Evolutionary conservation across 2,888 invertebrate species (phyloP), one percentile per base, ranked within the genome.

Genomic region (Tubulanus polymorphus): DNA sequence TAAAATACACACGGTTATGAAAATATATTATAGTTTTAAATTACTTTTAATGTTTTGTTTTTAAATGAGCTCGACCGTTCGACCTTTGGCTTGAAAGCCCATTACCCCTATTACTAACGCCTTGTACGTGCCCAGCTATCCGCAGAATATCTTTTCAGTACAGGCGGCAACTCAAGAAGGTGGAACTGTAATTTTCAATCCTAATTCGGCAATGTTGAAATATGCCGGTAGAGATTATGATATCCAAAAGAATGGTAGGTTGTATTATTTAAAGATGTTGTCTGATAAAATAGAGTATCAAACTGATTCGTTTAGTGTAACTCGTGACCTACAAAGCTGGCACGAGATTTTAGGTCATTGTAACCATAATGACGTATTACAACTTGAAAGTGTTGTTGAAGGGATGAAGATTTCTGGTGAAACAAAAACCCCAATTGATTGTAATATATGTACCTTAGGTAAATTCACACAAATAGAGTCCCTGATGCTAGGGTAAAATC

Each of bases 141-240:
- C 41, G 6, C 55, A 56, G 26, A 50, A 60, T 37, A 61, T 62
- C 32, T 64, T 63, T 37, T 64, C 63, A 26, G 64, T 64, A 18
- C 55, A 59, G 25, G 61, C 61, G 28, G 61, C 59, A 18, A 57
- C 55, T 25, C 48, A 55, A 12, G 54, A 53, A 20, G 57, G 61
- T 3, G 63, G 52, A 20, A 51, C 29, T 1, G 50, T 63, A 1
- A 49, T 23, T 15, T 62, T 63, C 46, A n/a, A n/a, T n/a, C n/a
- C n/a, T n/a, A n/a, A n/a, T n/a, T n/a, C n/a, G n/a, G n/a, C n/a
- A n/a, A n/a, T n/a, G n/a, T n/a, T n/a, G n/a, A n/a, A n/a, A n/a
- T n/a, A n/a, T n/a, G n/a, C n/a, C n/a, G n/a, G n/a, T n/a, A n/a
- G n/a, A n/a, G n/a, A n/a, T 15, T 61, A 61, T 32, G 20, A 57